Evolutionary conservation across 2,113 vertebrate species (phyloP).

Genomic region (Cyprinodon variegatus): DNA sequence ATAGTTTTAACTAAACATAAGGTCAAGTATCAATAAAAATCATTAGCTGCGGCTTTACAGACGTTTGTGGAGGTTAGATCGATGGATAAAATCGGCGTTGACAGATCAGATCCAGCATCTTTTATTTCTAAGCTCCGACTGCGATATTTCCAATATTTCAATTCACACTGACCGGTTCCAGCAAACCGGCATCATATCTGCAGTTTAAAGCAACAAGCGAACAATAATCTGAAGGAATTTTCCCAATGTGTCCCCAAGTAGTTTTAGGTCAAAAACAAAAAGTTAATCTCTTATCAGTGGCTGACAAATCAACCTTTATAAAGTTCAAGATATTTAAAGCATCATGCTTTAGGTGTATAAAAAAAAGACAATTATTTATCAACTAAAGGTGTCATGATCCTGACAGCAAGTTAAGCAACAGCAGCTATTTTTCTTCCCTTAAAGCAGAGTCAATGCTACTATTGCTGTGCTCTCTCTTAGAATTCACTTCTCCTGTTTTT

Average conservation of each 20-base stretch:
- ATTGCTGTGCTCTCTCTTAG: constrained; percentile 18
- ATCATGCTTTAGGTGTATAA: neutral
- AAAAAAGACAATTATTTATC: neutral
- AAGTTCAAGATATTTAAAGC: neutral
- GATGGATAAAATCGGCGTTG: too few relatives aligned
- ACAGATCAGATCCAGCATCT: too few relatives aligned
- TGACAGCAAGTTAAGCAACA: neutral
- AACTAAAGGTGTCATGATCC: neutral
- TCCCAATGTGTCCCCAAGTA: neutral
- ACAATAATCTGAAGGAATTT: neutral
- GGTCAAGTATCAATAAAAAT: too few relatives aligned
- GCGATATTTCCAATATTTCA: neutral
- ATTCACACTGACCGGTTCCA: neutral
- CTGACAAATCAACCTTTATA: too few relatives aligned
- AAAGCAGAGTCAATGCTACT: neutral
- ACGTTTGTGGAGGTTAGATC: too few relatives aligned
- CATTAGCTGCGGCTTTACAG: too few relatives aligned
- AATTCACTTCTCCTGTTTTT: constrained; percentile 23
- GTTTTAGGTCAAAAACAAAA: neutral
- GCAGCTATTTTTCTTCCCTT: neutral
- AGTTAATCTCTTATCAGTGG: too few relatives aligned
- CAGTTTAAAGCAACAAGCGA: neutral
- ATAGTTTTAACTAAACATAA: too few relatives aligned
- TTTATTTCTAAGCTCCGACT: neutral
- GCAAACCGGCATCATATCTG: neutral